Evolutionary conservation across 1,140 invertebrate species (phyloP), one percentile per base, ranked within the genome.

Genomic region (Drosophila tropicalis): DNA sequence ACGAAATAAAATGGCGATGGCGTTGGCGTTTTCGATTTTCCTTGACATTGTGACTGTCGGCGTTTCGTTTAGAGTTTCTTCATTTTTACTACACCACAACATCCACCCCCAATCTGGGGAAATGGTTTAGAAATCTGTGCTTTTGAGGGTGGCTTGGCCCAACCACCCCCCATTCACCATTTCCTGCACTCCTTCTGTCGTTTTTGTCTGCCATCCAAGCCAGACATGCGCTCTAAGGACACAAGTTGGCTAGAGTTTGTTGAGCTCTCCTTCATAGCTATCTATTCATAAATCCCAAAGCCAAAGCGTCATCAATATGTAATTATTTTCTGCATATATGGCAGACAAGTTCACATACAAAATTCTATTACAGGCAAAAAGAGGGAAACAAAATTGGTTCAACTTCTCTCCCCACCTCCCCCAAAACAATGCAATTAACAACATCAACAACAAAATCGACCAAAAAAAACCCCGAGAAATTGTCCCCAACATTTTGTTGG

Each of bases 141-240:
- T 89, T 89, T 87, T 39, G 15, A 84, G 84, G 84, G 84, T 89
- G 80, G 84, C 84, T 89, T 87, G 62, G 66, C 69, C 65, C 81
- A 66, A 65, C 60, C 67, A 75, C 72, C 67, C 62, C 56, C 58
- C 72, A 32, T 39, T 32, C 60, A n/a, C 62, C 56, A 47, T 17
- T 29, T 61, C 29, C 55, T 58, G 65, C 51, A 56, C 69, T 39
- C 36, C 76, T 67, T 67, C 36, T 75, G 19, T 22, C 69, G 7
- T 36, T 12, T 12, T 75, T 67, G 67, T 76, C 72, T 67, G 67
- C 62, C 58, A 55, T 62, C 70, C 60, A 71, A 79, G 80, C 58
- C 80, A 87, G 84, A 87, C 84, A 89, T 87, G 84, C 84, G 84
- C 84, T 44, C 70, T 87, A 58, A 80, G 80, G 80, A 84, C 80